Conservation (phyloP, 2,113 vertebrate species). For the Acrocephalus kingi region DNA sequence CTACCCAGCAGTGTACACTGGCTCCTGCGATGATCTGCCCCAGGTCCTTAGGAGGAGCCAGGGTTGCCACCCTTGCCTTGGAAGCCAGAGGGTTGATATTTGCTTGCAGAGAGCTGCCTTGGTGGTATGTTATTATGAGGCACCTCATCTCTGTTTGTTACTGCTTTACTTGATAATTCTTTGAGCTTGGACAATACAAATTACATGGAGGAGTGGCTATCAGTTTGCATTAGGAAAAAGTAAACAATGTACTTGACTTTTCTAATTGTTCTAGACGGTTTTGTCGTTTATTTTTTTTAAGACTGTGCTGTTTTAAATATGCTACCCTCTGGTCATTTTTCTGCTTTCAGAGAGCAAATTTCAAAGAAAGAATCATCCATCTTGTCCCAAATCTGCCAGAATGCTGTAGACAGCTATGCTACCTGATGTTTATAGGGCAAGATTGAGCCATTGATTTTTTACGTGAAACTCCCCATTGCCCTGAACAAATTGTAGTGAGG, state of each 20-base stretch:
- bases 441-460: slow-evolving; percentile 46
- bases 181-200: slow-evolving; percentile 3
- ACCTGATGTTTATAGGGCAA: not conserved
- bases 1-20: not conserved
- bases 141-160: not conserved
- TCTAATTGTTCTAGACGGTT: not conserved
- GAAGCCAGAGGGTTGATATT: not conserved
- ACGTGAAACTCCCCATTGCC: not conserved
- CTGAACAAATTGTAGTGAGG: not conserved
- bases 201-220: not conserved
- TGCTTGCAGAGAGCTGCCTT: not conserved
- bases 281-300: not conserved
- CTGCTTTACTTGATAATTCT: not conserved
- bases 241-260: slow-evolving; percentile 15
- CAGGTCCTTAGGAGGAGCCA: not conserved
- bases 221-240: not conserved
- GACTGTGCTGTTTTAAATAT: not conserved
- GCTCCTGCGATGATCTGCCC: not conserved
- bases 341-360: slow-evolving; percentile 9
- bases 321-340: not conserved
- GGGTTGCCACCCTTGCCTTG: not conserved
- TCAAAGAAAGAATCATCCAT: not conserved
- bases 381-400: not conserved
- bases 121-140: not conserved
- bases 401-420: not conserved